These are phyloP conservation scores for Netelia virgata DNA, from an alignment of 2,888 invertebrate species.

Conservation along the genomic window DNA sequence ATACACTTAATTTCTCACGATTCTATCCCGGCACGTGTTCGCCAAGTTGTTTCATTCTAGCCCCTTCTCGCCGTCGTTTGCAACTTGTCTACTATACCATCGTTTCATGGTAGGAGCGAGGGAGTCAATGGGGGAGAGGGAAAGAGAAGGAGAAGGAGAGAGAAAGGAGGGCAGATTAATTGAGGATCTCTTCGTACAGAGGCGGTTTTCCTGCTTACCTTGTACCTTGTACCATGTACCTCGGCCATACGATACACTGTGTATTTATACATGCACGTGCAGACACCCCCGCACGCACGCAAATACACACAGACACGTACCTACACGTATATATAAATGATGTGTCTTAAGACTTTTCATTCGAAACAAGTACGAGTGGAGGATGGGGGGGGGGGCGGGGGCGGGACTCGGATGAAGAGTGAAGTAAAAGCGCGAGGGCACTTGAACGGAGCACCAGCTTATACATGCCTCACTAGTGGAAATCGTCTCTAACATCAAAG, in stretches of 20 bases:
- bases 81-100: constrained; percentile 41
- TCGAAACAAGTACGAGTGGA: not conserved
- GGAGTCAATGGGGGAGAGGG: constrained; percentile 7
- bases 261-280: constrained; percentile 5
- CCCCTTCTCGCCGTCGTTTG: constrained; percentile 42
- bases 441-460: constrained; percentile 14
- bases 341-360: constrained; percentile 21
- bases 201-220: constrained; percentile 13
- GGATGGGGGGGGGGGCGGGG: not conserved
- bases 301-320: too few relatives aligned
- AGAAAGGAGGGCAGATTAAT: constrained; percentile 44
- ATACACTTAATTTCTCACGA: constrained; percentile 56
- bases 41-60: constrained; percentile 55
- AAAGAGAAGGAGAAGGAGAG: constrained; percentile 19
- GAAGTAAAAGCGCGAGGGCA: constrained; percentile 2
- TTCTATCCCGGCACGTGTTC: constrained; percentile 38
- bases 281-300: too few relatives aligned
- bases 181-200: constrained; percentile 43
- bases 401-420: too few relatives aligned
- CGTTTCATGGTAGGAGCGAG: constrained; percentile 45
- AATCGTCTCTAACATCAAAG: constrained; percentile 52
- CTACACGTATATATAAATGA: not conserved
- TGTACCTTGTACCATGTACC: constrained; percentile 15
- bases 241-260: not conserved
- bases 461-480: not conserved